These are phyloP conservation scores for Nothocercus julius DNA, from an alignment of 2,113 vertebrate species.

Conservation along the genomic window DNA sequence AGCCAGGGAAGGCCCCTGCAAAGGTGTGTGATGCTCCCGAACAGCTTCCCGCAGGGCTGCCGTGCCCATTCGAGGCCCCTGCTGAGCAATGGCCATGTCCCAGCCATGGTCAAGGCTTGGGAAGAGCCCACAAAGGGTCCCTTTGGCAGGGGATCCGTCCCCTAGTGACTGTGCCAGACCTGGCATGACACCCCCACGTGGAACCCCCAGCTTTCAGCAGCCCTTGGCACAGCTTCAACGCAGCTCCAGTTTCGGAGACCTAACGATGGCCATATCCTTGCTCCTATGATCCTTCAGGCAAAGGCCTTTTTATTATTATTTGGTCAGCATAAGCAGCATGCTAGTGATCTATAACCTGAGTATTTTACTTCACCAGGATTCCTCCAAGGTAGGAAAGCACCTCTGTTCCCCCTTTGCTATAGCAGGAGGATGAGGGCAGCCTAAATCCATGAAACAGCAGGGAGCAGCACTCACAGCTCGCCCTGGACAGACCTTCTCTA, in stretches of 20 bases:
- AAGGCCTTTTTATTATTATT: background rate
- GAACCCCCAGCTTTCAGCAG: background rate
- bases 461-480: background rate
- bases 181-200: background rate
- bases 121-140: background rate
- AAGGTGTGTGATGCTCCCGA: background rate
- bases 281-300: background rate
- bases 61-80: background rate
- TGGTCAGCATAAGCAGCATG: background rate
- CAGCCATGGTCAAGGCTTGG: background rate
- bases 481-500: background rate
- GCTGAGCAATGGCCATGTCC: background rate
- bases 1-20: background rate
- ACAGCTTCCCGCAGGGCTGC: background rate
- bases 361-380: background rate
- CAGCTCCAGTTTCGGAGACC: background rate
- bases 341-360: background rate
- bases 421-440: accelerated
- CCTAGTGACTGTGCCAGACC: background rate
- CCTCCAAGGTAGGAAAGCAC: background rate
- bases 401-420: background rate
- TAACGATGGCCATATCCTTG: background rate
- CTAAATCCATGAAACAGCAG: background rate
- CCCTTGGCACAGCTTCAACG: background rate
- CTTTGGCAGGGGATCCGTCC: background rate